Percentiles rank a stretch among this genome's conserved stretches.
Conservation (phyloP, 2,888 invertebrate genomes). For the Sisyra nigra region DNA sequence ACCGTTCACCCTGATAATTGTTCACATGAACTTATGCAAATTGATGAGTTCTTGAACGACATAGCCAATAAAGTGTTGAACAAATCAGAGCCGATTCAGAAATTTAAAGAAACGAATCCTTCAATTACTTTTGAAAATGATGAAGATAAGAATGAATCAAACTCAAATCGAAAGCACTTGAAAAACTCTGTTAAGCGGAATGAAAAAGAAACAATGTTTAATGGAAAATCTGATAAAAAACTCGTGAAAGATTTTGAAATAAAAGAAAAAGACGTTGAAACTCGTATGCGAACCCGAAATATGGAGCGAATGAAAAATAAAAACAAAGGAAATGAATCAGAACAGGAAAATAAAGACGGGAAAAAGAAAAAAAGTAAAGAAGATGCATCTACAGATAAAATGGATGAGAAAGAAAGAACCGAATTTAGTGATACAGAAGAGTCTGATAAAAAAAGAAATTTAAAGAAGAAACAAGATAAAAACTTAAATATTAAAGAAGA, state of each 20-base stretch:
- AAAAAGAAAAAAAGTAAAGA: neutral
- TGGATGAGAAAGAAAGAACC: neutral
- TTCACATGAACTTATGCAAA: slow-evolving; percentile 3
- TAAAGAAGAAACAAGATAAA: neutral
- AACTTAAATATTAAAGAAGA: neutral
- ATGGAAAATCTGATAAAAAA: neutral
- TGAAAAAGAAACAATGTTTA: neutral
- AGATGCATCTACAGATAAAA: neutral
- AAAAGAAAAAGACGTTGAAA: neutral
- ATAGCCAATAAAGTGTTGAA: slow-evolving; percentile 7
- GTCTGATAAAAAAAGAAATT: neutral
- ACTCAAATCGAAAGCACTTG: neutral
- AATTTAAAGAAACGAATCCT: neutral
- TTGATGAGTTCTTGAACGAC: slow-evolving; percentile 8
- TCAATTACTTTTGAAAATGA: neutral
- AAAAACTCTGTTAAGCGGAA: neutral
- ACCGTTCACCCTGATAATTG: slow-evolving; percentile 2
- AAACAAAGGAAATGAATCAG: neutral
- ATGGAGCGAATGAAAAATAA: slow-evolving; percentile 3
- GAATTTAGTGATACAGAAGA: neutral
- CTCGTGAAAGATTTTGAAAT: neutral
- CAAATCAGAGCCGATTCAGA: neutral
- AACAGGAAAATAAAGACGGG: neutral
- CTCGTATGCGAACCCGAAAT: slow-evolving; percentile 1
- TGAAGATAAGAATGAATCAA: neutral